A percentile compares a stretch with the other conserved stretches of the same genome.
phyloP scores from a whole-genome alignment of 2,113 vertebrate species.

The Bambusicola thoracicus region DNA sequence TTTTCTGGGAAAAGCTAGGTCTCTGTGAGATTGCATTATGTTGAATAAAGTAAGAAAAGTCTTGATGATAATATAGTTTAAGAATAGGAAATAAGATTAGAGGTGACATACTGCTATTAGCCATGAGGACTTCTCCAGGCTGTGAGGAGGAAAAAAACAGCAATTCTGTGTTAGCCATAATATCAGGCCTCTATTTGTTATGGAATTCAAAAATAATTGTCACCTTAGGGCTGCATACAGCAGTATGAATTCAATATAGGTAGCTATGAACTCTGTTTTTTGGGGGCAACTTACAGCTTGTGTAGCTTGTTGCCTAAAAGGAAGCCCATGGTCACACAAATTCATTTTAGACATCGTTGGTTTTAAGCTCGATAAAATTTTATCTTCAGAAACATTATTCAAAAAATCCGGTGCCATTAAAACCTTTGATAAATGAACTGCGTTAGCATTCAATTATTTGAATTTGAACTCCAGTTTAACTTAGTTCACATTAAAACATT shows the following conservation, averaged over 20 bases:
- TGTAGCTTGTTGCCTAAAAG: slow-evolving; percentile 54
- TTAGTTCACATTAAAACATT: neutral
- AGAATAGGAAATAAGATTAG: slow-evolving; percentile 60
- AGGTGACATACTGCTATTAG: slow-evolving; percentile 60
- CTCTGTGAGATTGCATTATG: slow-evolving; percentile 14
- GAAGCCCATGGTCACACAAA: slow-evolving; percentile 46
- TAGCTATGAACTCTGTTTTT: slow-evolving; percentile 21
- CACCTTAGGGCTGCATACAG: slow-evolving; percentile 62
- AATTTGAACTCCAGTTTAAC: slow-evolving; percentile 25
- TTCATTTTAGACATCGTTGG: neutral
- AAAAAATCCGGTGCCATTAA: neutral
- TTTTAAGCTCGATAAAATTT: slow-evolving; percentile 43
- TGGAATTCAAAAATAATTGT: slow-evolving; percentile 75
- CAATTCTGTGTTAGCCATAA: slow-evolving; percentile 52
- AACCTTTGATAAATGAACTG: neutral
- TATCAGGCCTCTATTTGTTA: slow-evolving; percentile 53
- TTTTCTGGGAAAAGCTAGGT: neutral
- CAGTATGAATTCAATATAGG: slow-evolving; percentile 46
- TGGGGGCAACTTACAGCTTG: neutral
- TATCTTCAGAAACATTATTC: neutral
- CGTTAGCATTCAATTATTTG: neutral
- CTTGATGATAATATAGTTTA: slow-evolving; percentile 47
- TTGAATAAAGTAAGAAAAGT: slow-evolving; percentile 12
- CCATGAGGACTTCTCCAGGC: slow-evolving; percentile 62
- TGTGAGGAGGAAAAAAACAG: slow-evolving; percentile 20